Evolutionary conservation across 53 echinoderm and acorn worm species (phyloP).

Genomic region (Temnopleurus reevesii): DNA sequence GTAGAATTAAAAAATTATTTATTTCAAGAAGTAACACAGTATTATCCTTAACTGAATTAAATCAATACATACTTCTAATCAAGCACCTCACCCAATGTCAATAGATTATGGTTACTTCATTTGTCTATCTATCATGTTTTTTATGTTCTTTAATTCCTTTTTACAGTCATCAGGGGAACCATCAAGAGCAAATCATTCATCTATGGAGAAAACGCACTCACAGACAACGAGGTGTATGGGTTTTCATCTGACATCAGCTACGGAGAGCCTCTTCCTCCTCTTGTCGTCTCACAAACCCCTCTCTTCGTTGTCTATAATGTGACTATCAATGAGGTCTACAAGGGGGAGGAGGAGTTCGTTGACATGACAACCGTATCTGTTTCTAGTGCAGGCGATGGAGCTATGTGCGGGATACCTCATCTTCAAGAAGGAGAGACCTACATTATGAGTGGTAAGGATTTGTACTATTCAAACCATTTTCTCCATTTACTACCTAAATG

Average conservation of each 20-base stretch:
- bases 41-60: no score
- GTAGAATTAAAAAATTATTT: no score
- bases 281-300: neutral
- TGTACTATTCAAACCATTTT: no score
- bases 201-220: conserved; percentile 24
- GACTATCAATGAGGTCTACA: conserved; percentile 35
- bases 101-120: no score
- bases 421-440: conserved; percentile 61
- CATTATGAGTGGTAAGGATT: conserved; percentile 68
- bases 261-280: neutral
- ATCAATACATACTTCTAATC: no score
- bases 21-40: no score
- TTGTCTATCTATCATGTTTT: no score
- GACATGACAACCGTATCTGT: conserved; percentile 35
- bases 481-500: no score
- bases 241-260: neutral
- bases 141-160: neutral
- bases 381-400: conserved; percentile 46
- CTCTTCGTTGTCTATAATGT: conserved; percentile 52
- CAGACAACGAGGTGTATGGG: conserved; percentile 44
- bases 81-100: no score
- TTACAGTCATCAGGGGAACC: conserved; percentile 34
- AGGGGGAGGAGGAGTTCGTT: conserved; percentile 38
- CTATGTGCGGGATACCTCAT: conserved; percentile 53
- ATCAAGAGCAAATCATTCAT: conserved; percentile 34